phyloP scores from a whole-genome alignment of 64 coral and sea anemone genomes.

The Dendrophyllia cribrosa region DNA sequence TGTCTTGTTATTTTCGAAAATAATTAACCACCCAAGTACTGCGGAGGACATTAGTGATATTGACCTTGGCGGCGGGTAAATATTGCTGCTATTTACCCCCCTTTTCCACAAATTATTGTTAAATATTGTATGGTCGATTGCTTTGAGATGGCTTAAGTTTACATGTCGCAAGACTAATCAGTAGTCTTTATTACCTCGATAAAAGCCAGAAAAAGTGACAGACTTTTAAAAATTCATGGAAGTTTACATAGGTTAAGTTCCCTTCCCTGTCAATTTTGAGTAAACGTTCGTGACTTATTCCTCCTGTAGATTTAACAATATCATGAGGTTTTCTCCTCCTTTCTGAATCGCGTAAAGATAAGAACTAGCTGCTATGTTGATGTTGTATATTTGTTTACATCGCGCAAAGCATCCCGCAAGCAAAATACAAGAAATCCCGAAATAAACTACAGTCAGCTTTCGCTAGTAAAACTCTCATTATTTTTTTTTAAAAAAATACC shows the following conservation, averaged over 20 bases:
- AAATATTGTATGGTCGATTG: neutral
- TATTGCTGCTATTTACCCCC: neutral
- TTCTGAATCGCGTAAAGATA: too few species aligned
- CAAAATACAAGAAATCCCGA: neutral
- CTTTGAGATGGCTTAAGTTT: neutral
- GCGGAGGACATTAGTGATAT: neutral
- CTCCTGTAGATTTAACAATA: too few species aligned
- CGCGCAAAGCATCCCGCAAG: neutral
- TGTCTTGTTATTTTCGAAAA: neutral
- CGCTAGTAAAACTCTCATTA: neutral
- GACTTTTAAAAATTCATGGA: too few species aligned
- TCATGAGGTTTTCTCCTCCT: too few species aligned
- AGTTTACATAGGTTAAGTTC: too few species aligned
- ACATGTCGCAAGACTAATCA: neutral
- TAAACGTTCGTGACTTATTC: too few species aligned
- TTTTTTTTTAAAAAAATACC: neutral
- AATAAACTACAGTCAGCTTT: neutral
- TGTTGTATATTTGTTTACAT: neutral
- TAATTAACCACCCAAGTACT: neutral
- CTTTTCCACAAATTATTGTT: neutral
- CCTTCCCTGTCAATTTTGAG: too few species aligned
- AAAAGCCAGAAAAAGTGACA: too few species aligned
- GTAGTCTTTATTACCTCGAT: too few species aligned
- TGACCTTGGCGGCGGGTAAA: slow-evolving; percentile 15
- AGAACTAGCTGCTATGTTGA: too few species aligned